Conservation (phyloP, 2,113 vertebrate species). For the Chrysemys picta region DNA sequence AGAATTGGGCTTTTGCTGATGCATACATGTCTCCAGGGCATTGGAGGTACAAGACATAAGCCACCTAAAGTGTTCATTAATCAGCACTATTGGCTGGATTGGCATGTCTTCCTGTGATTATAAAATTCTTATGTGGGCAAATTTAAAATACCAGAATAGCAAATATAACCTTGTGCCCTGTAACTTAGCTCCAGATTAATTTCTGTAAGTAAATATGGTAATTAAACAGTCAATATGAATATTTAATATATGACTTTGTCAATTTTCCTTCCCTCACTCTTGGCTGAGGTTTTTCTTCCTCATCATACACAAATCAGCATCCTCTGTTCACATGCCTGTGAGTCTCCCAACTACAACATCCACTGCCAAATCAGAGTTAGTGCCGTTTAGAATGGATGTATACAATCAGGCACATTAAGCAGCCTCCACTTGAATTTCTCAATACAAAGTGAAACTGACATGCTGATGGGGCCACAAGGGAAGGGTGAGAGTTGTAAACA, state of each 20-base stretch:
- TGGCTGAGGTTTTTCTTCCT: neutral
- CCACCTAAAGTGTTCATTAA: neutral
- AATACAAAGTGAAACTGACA: constrained; percentile 12
- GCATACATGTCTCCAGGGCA: neutral
- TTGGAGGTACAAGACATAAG: neutral
- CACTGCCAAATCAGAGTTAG: neutral
- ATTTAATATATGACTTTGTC: neutral
- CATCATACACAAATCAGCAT: neutral
- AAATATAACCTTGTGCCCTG: neutral
- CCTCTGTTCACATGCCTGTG: neutral
- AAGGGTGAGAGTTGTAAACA: neutral
- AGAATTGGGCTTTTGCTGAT: neutral
- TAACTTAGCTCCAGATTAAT: neutral
- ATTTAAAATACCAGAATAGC: neutral
- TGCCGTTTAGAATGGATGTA: neutral
- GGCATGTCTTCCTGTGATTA: neutral
- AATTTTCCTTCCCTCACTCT: neutral
- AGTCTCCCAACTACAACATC: neutral
- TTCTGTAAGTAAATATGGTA: neutral
- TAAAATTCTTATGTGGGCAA: neutral
- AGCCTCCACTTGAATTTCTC: constrained; percentile 8
- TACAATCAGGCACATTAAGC: neutral
- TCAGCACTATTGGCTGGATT: neutral
- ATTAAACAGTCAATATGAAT: neutral
- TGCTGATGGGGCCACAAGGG: neutral